Evolutionary conservation across 2,888 invertebrate species (phyloP), one percentile per base, ranked within the genome.

Genomic region (Lasioglossum calceatum): DNA sequence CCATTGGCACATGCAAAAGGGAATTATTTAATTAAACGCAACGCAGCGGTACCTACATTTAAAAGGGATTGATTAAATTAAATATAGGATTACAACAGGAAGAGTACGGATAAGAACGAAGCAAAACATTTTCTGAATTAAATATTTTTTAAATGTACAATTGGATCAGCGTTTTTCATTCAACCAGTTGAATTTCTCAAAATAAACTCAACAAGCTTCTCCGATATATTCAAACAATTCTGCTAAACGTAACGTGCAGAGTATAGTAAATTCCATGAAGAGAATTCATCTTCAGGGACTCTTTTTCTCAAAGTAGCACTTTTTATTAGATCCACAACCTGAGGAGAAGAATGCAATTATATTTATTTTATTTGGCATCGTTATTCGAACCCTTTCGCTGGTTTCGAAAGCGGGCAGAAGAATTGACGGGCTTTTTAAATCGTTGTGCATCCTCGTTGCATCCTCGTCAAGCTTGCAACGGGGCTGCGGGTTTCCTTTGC

Each of bases 311-410:
- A 27, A 61, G 61, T 27, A 5, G 3, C 32, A 32, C 14, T 32
- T 61, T 27, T 27, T 61, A 61, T 61, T 61, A 14, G 27, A 61
- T 61, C 61, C 4, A 14, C 14, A 14, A 47, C 58, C 27, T 8
- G 12, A 44, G 74, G 27, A 76, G 61, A 76, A 80, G 50, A 44
- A 79, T 75, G 79, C 82, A 91, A 91, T 90, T 89, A 86, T 84
- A 86, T 84, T 88, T 87, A 87, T 91, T 91, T 90, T 80, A 77
- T 82, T 54, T 71, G 72, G 73, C 67, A 77, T 71, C n/a, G n/a
- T 67, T 27, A 58, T 70, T 14, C 27, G n/a, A 36, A 54, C 14
- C 32, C 32, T 44, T 50, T 19, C 36, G 32, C 74, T 23, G 47
- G n/a, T 32, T 61, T 78, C 75, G 71, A 84, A 82, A 86, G 67